Evolutionary conservation across 2,113 vertebrate genomes (phyloP), one percentile per base, ranked within the genome.

Genomic region (Nycticryphes semicollaris): DNA sequence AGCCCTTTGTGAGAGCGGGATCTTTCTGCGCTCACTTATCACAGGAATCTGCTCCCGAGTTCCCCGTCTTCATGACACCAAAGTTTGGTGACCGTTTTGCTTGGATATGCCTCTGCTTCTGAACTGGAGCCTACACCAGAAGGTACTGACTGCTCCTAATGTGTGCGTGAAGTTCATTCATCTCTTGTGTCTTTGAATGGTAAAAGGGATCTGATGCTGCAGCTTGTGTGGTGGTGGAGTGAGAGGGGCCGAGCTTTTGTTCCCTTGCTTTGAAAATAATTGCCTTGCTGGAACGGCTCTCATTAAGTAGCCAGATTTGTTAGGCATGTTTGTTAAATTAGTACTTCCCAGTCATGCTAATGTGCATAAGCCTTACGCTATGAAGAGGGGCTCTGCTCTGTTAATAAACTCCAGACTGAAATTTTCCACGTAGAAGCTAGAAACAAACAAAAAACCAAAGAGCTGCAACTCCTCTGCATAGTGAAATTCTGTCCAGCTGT

Each of bases 171-270:
- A 54, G 18, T 66, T 81, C 35, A 19, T 80, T 86, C 63, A 21
- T 84, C 64, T 67, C 2, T 1, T 0, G 0, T 69, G 30, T 41
- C 43, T 51, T 14, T 27, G 23, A 18, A 1, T 0, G 1, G 17
- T 45, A 24, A 14, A 20, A 80, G 35, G 47, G 28, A 37, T 74
- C 70, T 57, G 57, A 68, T 22, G 0, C 37, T 9, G n/a, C 63
- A 16, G 6, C 37, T 57, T 3, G 8, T 0, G 0, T 25, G 51
- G 39, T 50, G 60, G 7, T 51, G 21, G 33, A 74, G n/a, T 16
- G 47, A 80, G 68, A 43, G 35, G 51, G 12, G 14, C 56, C 1
- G 6, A 75, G 43, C 37, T 87, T 39, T 45, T 85, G 11, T 45
- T 17, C 84, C 25, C 24, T 53, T 75, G 57, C 70, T 80, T 70